Evolutionary conservation across 2,888 invertebrate genomes (phyloP), one percentile per base, ranked within the genome.

Genomic region (Thymelicus acteon): DNA sequence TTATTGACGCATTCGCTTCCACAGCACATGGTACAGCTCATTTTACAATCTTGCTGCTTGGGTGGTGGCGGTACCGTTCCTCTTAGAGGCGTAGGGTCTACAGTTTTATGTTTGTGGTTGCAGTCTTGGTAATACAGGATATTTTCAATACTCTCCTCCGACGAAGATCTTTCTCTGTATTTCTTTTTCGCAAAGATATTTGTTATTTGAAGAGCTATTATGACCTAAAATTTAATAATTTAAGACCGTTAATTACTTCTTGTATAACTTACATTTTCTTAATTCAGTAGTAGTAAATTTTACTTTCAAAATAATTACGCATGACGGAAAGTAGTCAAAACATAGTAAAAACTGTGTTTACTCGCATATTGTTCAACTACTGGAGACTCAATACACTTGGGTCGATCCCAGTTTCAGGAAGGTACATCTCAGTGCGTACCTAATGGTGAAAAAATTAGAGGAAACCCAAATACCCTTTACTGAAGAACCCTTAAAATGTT

Each of bases 111-210:
- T 12, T 71, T 71, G 57, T 83, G 84, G 64, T 86, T 86, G 67
- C 89, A 90, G 73, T 92, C 93, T 75, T 89, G 87, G 75, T 85
- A 92, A 73, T 91, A 92, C 0, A 93, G 75, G 1, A 93, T 82
- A 60, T 93, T 92, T 61, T 92, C 93, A 60, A 93, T 88, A 61
- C 90, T 91, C 69, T 91, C 90, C 3, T 87, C 91, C 24, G 89
- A 90, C 2, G 88, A 83, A 4, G 83, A 84, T 0, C 64, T 67
- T 61, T 81, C 75, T 73, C 61, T 76, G 47, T 74, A 72, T 54
- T 72, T 75, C 52, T 80, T 80, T 62, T 79, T 87, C 24, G 87
- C 74, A 0, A 80, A 8, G 1, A 78, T 76, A 49, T 74, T 74
- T 1, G 84, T 76, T 49, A 87, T 74, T 52, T 86, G 84, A 3